These are phyloP conservation scores for Astreopora myriophthalma DNA, from an alignment of 64 coral and sea anemone species.

Conservation along the genomic window DNA sequence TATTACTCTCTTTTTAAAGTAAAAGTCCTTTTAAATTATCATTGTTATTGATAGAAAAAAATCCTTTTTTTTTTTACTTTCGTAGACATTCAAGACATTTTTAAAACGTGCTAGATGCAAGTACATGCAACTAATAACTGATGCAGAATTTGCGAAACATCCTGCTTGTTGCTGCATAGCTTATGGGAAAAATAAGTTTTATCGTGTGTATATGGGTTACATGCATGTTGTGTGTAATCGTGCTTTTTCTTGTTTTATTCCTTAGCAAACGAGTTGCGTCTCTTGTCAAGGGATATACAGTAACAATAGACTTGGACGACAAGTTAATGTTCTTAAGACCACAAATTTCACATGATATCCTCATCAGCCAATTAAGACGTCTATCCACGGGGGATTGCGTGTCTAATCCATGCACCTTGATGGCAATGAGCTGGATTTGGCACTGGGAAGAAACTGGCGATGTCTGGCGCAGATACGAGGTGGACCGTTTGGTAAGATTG, in stretches of 20 bases:
- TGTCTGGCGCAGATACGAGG: neutral
- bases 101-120: no score
- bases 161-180: no score
- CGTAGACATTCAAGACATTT: no score
- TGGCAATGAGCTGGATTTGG: constrained; percentile 74
- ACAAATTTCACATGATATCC: neutral
- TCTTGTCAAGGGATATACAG: neutral
- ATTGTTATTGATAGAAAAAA: no score
- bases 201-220: no score
- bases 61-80: no score
- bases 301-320: neutral
- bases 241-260: neutral
- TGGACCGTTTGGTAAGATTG: neutral
- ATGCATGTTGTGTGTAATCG: no score
- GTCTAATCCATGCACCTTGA: neutral
- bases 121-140: no score
- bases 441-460: constrained; percentile 58
- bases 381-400: constrained; percentile 57
- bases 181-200: no score
- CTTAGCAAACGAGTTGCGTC: neutral
- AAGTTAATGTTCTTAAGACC: neutral
- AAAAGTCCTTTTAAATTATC: no score
- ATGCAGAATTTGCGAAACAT: no score
- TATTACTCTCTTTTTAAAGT: no score
- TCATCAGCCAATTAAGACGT: constrained; percentile 7